A percentile compares a stretch with the other conserved stretches of the same genome.
Conservation (phyloP, 2,888 invertebrate species). For the Chirona hameri region DNA sequence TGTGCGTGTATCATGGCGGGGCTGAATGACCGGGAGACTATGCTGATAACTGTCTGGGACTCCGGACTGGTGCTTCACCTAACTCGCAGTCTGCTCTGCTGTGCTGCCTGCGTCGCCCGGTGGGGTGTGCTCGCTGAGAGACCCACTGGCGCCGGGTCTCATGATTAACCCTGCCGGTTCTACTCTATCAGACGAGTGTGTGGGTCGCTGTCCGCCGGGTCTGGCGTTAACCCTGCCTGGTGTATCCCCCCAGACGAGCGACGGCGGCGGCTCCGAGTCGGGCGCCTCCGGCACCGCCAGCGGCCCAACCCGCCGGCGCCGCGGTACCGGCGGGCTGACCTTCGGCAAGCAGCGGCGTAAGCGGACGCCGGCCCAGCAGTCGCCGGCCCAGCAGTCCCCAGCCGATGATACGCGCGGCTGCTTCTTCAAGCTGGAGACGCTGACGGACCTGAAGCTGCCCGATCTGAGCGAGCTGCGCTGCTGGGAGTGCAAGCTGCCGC, state of each 20-base stretch:
- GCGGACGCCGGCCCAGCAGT: neutral
- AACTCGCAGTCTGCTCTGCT: no score
- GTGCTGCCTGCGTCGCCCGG: no score
- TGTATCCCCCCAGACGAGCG: neutral
- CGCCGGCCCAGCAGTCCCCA: neutral
- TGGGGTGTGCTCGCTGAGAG: no score
- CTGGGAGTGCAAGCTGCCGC: constrained; percentile 45
- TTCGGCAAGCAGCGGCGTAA: neutral
- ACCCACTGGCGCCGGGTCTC: no score
- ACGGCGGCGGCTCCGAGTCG: neutral
- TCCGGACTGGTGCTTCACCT: no score
- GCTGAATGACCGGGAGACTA: no score
- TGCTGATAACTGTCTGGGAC: no score
- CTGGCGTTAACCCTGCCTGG: no score
- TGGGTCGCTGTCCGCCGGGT: no score
- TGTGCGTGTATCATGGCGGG: no score
- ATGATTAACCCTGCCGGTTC: no score
- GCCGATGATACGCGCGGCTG: neutral
- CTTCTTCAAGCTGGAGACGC: constrained; percentile 1
- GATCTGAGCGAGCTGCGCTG: constrained; percentile 42
- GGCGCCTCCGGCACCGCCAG: neutral
- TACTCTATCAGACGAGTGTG: no score
- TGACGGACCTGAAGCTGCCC: constrained; percentile 23
- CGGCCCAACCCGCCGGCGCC: neutral
- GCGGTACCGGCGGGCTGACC: neutral